Base-by-base conservation (phyloP, 2,797 vertebrate species). In the Acipenser transmontanus region DNA sequence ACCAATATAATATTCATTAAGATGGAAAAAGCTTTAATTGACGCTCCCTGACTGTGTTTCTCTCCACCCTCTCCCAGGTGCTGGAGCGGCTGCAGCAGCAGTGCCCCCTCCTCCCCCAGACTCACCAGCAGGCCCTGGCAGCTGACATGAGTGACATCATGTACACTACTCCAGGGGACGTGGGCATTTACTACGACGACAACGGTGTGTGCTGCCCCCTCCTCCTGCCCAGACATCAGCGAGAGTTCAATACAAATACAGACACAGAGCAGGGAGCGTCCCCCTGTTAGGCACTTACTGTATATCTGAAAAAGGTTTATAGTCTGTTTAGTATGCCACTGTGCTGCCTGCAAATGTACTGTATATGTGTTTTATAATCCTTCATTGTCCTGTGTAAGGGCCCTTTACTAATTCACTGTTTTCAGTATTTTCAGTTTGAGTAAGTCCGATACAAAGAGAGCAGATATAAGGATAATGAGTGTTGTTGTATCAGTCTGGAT, bases 151-250 rank as follows among this genome's bases (percentile, higher is more conserved):
- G 94, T 64, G 89, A 95, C 49, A 93, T 99, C 68, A 91, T 98
- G 84, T 91, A 91, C 74, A 86, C 84, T 0, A 90, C 84, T 5
- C 79, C 92, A 50, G 91, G 89, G 63, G 91, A 97, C 51, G 90
- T 98, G 72, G 90, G 88, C 49, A 94, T 99, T 82, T 92, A 93
- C 82, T 95, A 94, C 13, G 93, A 95, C 64, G 88, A 96, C 65
- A 81, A 89, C 49, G 95, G 95, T 98, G 86, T 71, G 85, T 77
- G 49, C 71, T 65, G 84, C 71, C 81, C 78, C 6, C 78, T 73
- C 69, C 71, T 67, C 80, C 34, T 34, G 34, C 34, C 34, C 34
- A 4, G 34, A 34, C 34, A 0, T 34, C 34, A 34, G 34, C 4
- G 34, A 34, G 34, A 34, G 34, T 34, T 3, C n/a, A n/a, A n/a